A percentile compares a stretch with the other conserved stretches of the same genome.
phyloP scores from a whole-genome alignment of 1,140 invertebrate species.

The Pygmarrhopalites habei region DNA sequence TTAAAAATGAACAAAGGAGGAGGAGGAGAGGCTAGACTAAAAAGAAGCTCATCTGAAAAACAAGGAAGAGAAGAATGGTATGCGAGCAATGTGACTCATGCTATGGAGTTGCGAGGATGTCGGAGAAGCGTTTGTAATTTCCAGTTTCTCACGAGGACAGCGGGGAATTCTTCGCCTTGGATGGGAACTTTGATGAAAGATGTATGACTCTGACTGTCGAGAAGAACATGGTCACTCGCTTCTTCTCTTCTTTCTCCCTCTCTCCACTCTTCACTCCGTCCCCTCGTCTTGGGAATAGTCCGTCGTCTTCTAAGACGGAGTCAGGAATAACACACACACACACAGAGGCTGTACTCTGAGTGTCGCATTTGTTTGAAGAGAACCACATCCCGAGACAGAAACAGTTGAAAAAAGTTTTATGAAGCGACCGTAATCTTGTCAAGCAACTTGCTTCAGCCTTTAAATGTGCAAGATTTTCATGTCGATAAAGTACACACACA shows the following conservation, averaged over 20 bases:
- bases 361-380: slow-evolving; percentile 22
- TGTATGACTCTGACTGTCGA: slow-evolving; percentile 27
- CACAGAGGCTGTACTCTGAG: too few species aligned
- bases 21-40: background rate
- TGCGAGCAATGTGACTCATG: slow-evolving; percentile 19
- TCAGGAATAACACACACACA: too few species aligned
- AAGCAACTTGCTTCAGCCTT: slow-evolving; percentile 27
- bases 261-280: too few species aligned
- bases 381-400: slow-evolving; percentile 14
- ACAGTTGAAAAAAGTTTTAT: slow-evolving; percentile 25
- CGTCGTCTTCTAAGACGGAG: background rate
- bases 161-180: slow-evolving; percentile 30
- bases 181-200: slow-evolving; percentile 30
- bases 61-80: slow-evolving; percentile 15
- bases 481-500: slow-evolving; percentile 16
- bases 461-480: slow-evolving; percentile 34
- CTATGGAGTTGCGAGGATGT: slow-evolving; percentile 9
- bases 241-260: too few species aligned
- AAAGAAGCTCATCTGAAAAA: background rate
- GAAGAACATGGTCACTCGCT: slow-evolving; percentile 10
- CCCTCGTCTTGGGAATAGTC: slow-evolving; percentile 12
- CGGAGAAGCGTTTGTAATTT: slow-evolving; percentile 34
- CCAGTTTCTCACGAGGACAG: slow-evolving; percentile 32
- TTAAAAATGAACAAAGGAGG: slow-evolving; percentile 10
- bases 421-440: slow-evolving; percentile 22